Conservation (phyloP, 1,140 invertebrate species). For the Paralvinella palmiformis region DNA sequence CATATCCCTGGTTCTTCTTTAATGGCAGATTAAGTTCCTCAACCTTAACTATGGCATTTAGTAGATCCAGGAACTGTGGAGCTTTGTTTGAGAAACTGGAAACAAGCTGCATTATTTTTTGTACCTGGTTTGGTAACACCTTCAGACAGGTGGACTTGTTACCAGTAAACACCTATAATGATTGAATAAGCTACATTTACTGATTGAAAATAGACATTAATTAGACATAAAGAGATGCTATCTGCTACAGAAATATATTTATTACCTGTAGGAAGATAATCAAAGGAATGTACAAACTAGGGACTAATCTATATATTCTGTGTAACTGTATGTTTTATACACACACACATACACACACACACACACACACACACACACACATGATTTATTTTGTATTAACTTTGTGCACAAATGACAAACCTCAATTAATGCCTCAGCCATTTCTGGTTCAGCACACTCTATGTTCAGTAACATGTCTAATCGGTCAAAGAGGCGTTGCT, state of each 20-base stretch:
- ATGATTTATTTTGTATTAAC: no score
- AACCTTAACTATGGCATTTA: slow-evolving; percentile 33
- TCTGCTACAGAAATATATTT: no score
- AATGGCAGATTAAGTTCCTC: slow-evolving; percentile 43
- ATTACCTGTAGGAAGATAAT: no score
- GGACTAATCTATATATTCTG: no score
- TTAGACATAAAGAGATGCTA: no score
- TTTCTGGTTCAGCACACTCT: slow-evolving; percentile 35
- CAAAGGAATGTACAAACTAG: no score
- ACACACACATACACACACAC: no score
- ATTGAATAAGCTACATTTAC: no score
- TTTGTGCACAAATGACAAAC: no score
- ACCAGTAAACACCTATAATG: slow-evolving; percentile 44
- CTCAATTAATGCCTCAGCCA: slow-evolving; percentile 40
- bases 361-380: no score
- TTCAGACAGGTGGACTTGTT: slow-evolving; percentile 44
- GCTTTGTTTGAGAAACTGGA: slow-evolving; percentile 27
- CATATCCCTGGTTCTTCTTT: slow-evolving; percentile 44
- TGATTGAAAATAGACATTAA: no score
- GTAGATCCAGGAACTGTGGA: slow-evolving; percentile 43
- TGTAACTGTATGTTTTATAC: no score
- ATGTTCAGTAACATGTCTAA: slow-evolving; percentile 39
- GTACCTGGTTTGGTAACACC: slow-evolving; percentile 35
- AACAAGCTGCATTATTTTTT: slow-evolving; percentile 41
- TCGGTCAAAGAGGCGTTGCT: slow-evolving; percentile 40